A percentile compares a stretch with the other conserved stretches of the same genome.
Evolutionary conservation across 2,888 invertebrate genomes (phyloP).

Genomic region (Marasmarcha lunaedactyla): DNA sequence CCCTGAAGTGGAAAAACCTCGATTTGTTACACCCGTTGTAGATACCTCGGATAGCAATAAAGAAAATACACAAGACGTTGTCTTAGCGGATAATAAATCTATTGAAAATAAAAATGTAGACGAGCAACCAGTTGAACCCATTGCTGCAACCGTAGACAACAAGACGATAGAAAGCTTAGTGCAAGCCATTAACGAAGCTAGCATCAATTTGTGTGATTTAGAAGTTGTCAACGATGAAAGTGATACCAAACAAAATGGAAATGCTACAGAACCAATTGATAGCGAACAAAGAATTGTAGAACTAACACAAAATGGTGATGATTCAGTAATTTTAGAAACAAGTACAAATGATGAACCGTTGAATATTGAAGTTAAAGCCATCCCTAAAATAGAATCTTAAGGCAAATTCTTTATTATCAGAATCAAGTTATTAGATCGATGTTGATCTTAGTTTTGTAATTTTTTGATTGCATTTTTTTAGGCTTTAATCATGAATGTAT

Average conservation of each 20-base stretch:
- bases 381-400: neutral
- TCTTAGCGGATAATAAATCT: conserved; percentile 16
- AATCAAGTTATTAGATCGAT: too few species aligned
- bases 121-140: conserved; percentile 5
- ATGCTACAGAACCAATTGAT: neutral
- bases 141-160: conserved; percentile 15
- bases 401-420: too few species aligned
- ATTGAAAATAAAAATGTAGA: conserved; percentile 9
- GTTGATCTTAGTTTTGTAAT: too few species aligned
- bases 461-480: too few species aligned
- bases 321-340: neutral
- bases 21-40: neutral
- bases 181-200: conserved; percentile 43
- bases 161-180: conserved; percentile 43
- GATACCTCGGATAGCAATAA: neutral
- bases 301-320: neutral
- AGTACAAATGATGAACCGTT: neutral
- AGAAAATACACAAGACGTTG: conserved; percentile 9
- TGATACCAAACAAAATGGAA: conserved; percentile 2
- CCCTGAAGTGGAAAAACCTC: neutral
- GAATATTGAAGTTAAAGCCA: neutral
- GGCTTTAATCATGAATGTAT: too few species aligned
- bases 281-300: neutral
- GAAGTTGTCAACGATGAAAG: conserved; percentile 24
- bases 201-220: conserved; percentile 38